Percentiles rank a stretch among this genome's conserved stretches.
Conservation (phyloP, 2,888 invertebrate genomes). For the Disparrhopalites patrizii region DNA sequence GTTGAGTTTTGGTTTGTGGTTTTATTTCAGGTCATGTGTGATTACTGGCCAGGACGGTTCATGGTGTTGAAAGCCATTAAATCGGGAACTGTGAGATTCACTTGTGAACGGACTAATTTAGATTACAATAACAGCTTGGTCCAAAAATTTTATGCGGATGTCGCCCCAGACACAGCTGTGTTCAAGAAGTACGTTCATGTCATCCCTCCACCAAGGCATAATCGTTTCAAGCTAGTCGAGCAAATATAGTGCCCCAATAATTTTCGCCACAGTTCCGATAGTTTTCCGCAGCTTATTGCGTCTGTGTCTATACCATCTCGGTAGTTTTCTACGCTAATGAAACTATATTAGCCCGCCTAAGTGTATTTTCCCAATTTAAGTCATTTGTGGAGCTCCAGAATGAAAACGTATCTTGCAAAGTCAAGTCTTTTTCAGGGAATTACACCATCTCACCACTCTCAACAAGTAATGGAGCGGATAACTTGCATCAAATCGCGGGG, state of each 20-base stretch:
- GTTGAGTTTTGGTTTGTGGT: background rate
- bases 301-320: no score
- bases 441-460: no score
- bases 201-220: constrained; percentile 71
- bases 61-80: constrained; percentile 66
- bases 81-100: constrained; percentile 71
- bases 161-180: constrained; percentile 63
- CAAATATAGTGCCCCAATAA: constrained; percentile 56
- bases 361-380: no score
- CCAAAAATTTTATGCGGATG: constrained; percentile 61
- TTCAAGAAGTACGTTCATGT: constrained; percentile 83
- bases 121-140: constrained; percentile 76
- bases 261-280: background rate
- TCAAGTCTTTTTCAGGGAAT: no score
- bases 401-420: no score
- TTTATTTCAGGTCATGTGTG: background rate
- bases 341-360: no score
- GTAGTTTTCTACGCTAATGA: no score
- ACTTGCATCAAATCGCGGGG: no score
- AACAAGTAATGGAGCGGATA: no score
- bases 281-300: no score
- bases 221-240: constrained; percentile 71
- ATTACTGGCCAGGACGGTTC: constrained; percentile 48
- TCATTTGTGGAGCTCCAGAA: no score
- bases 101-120: constrained; percentile 75